Evolutionary conservation across 2,797 vertebrate genomes (phyloP), one percentile per base, ranked within the genome.

Genomic region (Dallia pectoralis): DNA sequence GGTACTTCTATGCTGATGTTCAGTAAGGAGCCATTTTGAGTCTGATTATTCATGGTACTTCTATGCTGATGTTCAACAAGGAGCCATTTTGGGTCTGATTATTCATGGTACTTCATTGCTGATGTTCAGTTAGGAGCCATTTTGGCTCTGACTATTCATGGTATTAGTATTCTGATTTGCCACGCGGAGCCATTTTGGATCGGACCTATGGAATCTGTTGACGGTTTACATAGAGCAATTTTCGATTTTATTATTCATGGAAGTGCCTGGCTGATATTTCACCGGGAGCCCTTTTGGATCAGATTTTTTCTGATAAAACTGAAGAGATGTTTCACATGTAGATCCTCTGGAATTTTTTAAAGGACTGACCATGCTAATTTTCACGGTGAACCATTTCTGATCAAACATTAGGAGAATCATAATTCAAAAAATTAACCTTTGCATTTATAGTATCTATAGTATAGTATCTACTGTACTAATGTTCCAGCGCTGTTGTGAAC

Each of bases 11-110:
- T 36, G 8, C 33, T 8, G 33, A 36, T 36, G 33, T 36, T 3
- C 33, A 3, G 8, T 8, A 66, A 70, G 84, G 81, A 85, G 82
- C 82, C 88, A 86, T 88, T 89, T 90, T 84, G 82, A 83, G 49
- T n/a, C 68, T n/a, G n/a, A n/a, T n/a, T 49, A 32, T 63, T 69
- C 64, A 62, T 49, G 44, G 49, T 65, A 4, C 85, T 80, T 79
- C 89, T 83, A 77, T 84, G 79, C 83, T 77, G 82, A 91, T 85
- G 87, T 89, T 91, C 85, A 86, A 86, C 85, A 9, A 22, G 7
- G 51, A 53, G 19, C 19, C 51, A 53, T 53, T 53, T 53, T 53
- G 51, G n/a, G n/a, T 53, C 19, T 0, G 51, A 53, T 22, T 53
- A 53, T 22, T 53, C 19, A 53, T 53, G 51, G 51, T 4, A 25